Conservation (phyloP, 1,140 invertebrate genomes). For the Araneus ventricosus region DNA sequence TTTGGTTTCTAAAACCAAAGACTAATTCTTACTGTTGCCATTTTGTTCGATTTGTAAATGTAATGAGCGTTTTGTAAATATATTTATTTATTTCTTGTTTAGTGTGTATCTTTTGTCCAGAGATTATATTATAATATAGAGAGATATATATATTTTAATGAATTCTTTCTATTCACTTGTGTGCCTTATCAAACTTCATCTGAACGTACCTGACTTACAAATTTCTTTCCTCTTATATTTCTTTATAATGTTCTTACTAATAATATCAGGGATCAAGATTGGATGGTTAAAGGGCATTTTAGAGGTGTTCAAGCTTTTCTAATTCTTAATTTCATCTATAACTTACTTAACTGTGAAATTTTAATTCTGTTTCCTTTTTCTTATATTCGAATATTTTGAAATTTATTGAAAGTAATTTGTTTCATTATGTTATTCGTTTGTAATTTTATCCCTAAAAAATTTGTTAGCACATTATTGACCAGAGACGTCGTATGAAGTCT, state of each 20-base stretch:
- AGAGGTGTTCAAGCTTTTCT: not conserved
- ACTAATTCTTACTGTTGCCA: conserved; percentile 48
- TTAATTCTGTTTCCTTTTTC: not conserved
- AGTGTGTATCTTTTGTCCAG: not conserved
- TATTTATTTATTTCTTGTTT: conserved; percentile 58
- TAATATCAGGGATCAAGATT: not conserved
- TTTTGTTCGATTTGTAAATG: conserved; percentile 35
- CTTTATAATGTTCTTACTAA: not conserved
- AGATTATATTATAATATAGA: not conserved
- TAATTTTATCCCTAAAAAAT: no score
- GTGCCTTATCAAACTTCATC: not conserved
- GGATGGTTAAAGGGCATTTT: not conserved
- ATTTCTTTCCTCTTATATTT: not conserved
- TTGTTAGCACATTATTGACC: no score
- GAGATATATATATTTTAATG: not conserved
- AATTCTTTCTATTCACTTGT: not conserved
- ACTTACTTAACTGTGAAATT: not conserved
- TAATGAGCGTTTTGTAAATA: conserved; percentile 39
- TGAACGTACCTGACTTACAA: not conserved
- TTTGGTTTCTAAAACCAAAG: conserved; percentile 35
- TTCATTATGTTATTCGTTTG: no score
- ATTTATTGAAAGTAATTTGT: no score
- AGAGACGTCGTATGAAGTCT: no score
- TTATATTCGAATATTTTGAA: no score
- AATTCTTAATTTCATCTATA: no score